A percentile compares a stretch with the other conserved stretches of the same genome.
Evolutionary conservation across 2,888 invertebrate genomes (phyloP).

Genomic region (Craniophora ligustri): DNA sequence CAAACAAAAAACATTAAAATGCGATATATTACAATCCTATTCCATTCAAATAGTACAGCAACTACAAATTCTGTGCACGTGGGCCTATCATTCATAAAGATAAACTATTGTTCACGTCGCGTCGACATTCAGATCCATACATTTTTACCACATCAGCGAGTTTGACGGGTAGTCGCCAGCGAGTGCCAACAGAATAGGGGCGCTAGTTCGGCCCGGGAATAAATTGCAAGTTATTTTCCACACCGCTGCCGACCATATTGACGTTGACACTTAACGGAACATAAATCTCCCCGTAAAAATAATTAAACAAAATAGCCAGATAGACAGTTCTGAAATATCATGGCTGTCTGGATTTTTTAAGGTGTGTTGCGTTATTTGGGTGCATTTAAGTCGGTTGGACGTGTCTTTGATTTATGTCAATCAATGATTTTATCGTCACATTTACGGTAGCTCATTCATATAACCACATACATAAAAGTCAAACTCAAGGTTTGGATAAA

Average conservation of each 20-base stretch:
- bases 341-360: conserved; percentile 5
- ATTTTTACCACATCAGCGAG: conserved; percentile 48
- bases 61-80: conserved; percentile 25
- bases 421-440: too few species aligned
- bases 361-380: conserved; percentile 9
- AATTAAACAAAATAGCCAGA: conserved; percentile 73
- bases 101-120: conserved; percentile 37
- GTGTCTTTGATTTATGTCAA: too few species aligned
- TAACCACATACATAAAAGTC: too few species aligned
- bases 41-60: conserved; percentile 9
- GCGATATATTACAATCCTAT: neutral
- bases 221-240: conserved; percentile 83
- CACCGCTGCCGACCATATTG: conserved; percentile 77
- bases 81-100: conserved; percentile 45
- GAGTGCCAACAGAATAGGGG: conserved; percentile 57
- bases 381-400: neutral
- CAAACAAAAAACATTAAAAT: neutral
- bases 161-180: conserved; percentile 35
- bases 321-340: conserved; percentile 62
- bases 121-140: conserved; percentile 39
- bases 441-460: too few species aligned
- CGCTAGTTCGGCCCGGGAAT: conserved; percentile 64
- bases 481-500: too few species aligned
- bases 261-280: conserved; percentile 81
- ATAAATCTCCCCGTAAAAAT: conserved; percentile 77